Base-by-base conservation (phyloP, 2,888 invertebrate genomes). In the Electrophaes corylata region DNA sequence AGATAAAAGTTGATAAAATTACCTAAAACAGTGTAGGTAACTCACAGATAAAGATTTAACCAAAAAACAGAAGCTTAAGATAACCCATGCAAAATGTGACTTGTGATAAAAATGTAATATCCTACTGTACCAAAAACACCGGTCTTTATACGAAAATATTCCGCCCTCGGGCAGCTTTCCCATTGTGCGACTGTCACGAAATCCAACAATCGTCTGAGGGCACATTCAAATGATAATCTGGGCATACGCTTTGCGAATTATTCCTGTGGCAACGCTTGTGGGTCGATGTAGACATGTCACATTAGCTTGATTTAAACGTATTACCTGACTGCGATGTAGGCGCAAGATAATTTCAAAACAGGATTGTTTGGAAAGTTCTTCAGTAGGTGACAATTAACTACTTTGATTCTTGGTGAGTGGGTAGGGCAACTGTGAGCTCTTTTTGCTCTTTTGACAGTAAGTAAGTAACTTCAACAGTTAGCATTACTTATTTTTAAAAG, bases 141-240 rank as follows among this genome's bases (percentile, higher is more conserved):
- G 76, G 76, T 76, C 75, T 83, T 83, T 83, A 82, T 83, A 79
- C 75, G 69, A 82, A 83, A 85, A 86, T 84, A 83, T 86, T 87
- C 82, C 72, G 79, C 81, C 76, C 69, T 71, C 60, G 79, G 81
- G 76, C 74, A 77, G 75, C 75, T 71, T 77, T 76, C 76, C 82
- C 86, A 86, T 88, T 88, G 86, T 88, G 78, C 76, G 72, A 81
- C 78, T 86, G 88, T 85, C 88, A 87, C 82, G 81, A 77, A 81
- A 84, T 84, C 84, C 81, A 78, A 86, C 88, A 85, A 86, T 86
- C 86, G 87, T 88, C 88, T 86, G 80, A 86, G 86, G 86, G 85
- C 80, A 87, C 83, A 89, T 90, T 88, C 87, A 89, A 87, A 89
- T 89, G 86, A 91, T 89, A 90, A 90, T 90, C 89, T 84, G 78